Evolutionary conservation across 2,888 invertebrate genomes (phyloP), one percentile per base, ranked within the genome.

Genomic region (Aphidius colemani): DNA sequence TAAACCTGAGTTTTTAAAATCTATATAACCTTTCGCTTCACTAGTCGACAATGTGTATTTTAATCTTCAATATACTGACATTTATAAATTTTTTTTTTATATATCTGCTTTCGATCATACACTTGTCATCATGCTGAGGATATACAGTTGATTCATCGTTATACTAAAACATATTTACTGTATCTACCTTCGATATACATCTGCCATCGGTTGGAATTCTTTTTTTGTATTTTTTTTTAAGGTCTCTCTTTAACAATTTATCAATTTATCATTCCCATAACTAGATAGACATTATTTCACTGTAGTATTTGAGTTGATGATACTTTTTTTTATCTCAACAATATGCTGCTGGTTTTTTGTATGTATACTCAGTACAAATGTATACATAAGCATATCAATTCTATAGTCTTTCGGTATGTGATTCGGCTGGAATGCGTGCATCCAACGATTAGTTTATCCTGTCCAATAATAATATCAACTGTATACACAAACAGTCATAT

Each of bases 391-490:
- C 30, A 30, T 30, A 30, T 30, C 30, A 30, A 30, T 30, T 30
- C 30, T 30, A n/a, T n/a, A 30, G 30, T 5, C 4, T 30, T 30
- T 30, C 5, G 30, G 30, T 30, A 30, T 30, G 30, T 30, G 30
- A 30, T 30, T 30, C 5, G 30, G 30, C 45, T 45, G 8, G 45
- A 67, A 69, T 69, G 66, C 64, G 61, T 66, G 66, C 46, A 64
- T 69, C 51, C 53, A 61, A 56, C 65, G 67, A 69, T 69, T 69
- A 66, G 69, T 66, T 57, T 51, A 10, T n/a, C 18, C 51, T 55
- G 61, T 50, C 53, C 13, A 57, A 48, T 30, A 30, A 30, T 30
- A 30, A 30, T 30, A 30, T 18, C 13, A 18, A 18, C 13, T 1
- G 1, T 30, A 30, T 30, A 30, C 61, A 44, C 57, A 66, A 63